phyloP scores from a whole-genome alignment of 1,140 invertebrate genomes.

The Hermetia illucens region DNA sequence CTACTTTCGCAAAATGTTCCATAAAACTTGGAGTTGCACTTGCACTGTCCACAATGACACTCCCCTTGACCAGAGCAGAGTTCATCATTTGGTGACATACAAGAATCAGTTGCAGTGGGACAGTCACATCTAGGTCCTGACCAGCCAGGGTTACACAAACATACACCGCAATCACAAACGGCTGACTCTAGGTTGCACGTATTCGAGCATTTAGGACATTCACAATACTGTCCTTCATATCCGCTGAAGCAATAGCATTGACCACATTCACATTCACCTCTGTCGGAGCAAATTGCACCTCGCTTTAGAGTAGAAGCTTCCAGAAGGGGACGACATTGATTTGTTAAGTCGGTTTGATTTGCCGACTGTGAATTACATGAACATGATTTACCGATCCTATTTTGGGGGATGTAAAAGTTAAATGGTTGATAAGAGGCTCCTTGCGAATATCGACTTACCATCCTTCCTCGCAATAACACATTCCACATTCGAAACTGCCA shows the following conservation, averaged over 20 bases:
- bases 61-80: slow-evolving; percentile 50
- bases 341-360: slow-evolving; percentile 29
- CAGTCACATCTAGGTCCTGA: slow-evolving; percentile 67
- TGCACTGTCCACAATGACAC: slow-evolving; percentile 56
- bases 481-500: slow-evolving; percentile 38
- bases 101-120: slow-evolving; percentile 16
- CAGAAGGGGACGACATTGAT: slow-evolving; percentile 31
- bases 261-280: slow-evolving; percentile 38
- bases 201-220: slow-evolving; percentile 32
- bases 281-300: slow-evolving; percentile 20
- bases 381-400: slow-evolving; percentile 37
- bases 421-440: too few relatives aligned
- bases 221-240: slow-evolving; percentile 34
- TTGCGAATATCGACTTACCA: slow-evolving; percentile 35
- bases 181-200: slow-evolving; percentile 40
- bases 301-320: too few relatives aligned
- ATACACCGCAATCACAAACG: slow-evolving; percentile 59
- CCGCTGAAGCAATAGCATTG: slow-evolving; percentile 33
- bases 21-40: slow-evolving; percentile 35
- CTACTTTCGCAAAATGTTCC: slow-evolving; percentile 24
- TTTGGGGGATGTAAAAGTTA: too few relatives aligned
- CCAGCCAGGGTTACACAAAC: slow-evolving; percentile 61
- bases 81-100: slow-evolving; percentile 29
- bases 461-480: slow-evolving; percentile 39
- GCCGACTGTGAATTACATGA: slow-evolving; percentile 34